Conservation (phyloP, 2,797 vertebrate genomes). For the Trematomus bernacchii region DNA sequence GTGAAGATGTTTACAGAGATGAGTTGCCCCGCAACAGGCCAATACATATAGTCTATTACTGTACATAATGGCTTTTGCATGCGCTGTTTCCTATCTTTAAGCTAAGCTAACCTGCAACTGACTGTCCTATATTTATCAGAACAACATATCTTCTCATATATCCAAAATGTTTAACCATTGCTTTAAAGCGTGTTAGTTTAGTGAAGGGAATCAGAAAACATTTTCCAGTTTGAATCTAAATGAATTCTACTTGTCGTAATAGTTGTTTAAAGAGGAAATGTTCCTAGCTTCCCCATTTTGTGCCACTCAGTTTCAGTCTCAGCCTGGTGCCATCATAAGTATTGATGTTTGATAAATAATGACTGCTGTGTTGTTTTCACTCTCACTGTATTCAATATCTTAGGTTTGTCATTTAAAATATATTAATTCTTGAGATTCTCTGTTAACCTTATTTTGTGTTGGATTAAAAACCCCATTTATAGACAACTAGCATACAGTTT, state of each 20-base stretch:
- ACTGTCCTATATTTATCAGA: background rate
- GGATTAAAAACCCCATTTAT: constrained; percentile 21
- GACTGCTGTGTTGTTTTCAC: background rate
- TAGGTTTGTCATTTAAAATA: background rate
- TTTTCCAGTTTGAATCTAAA: constrained; percentile 6
- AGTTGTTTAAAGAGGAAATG: background rate
- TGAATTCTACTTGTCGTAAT: background rate
- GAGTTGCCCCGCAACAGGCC: no score
- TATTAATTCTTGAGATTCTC: background rate
- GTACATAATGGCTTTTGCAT: no score
- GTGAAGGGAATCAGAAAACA: background rate
- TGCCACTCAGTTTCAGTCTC: background rate
- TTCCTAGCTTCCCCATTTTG: background rate
- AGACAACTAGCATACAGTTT: constrained; percentile 40
- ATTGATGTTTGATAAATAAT: background rate
- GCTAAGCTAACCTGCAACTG: background rate
- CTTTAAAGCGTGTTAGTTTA: background rate
- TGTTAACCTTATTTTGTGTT: background rate
- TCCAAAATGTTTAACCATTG: background rate
- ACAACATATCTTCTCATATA: background rate
- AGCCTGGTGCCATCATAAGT: background rate
- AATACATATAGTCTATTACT: no score
- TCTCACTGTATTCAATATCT: background rate
- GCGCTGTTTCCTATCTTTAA: background rate
- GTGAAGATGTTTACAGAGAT: no score